These are phyloP conservation scores for Pararge aegeria DNA, from an alignment of 1,140 invertebrate species.

Conservation along the genomic window DNA sequence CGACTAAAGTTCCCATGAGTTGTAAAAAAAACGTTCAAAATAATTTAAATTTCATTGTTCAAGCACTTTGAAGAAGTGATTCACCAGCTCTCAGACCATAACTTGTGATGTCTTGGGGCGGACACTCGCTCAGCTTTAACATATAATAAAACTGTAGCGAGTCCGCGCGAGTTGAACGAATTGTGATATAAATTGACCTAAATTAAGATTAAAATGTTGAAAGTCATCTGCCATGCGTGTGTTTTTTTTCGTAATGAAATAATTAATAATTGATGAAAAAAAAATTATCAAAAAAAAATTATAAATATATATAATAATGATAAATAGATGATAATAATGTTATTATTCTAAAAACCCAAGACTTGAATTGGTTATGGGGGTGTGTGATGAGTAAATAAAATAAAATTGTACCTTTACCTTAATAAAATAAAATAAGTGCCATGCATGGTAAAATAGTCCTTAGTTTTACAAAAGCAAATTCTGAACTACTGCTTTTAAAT, in stretches of 20 bases:
- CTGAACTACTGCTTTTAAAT: no score
- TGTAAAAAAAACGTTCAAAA: background rate
- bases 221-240: slow-evolving; percentile 58
- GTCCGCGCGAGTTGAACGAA: slow-evolving; percentile 38
- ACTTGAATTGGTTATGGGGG: slow-evolving; percentile 2
- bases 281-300: slow-evolving; percentile 65
- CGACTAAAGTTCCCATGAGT: no score
- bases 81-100: background rate
- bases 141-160: slow-evolving; percentile 34
- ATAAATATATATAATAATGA: slow-evolving; percentile 34
- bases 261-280: slow-evolving; percentile 45
- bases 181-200: slow-evolving; percentile 55
- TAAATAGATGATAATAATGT: slow-evolving; percentile 43
- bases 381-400: background rate
- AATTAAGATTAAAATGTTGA: slow-evolving; percentile 65
- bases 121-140: slow-evolving; percentile 34
- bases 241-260: slow-evolving; percentile 64
- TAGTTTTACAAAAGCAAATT: no score
- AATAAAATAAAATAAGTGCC: background rate
- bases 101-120: slow-evolving; percentile 4
- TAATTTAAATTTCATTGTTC: background rate
- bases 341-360: slow-evolving; percentile 12
- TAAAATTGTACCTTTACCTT: background rate
- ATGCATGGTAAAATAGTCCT: no score
- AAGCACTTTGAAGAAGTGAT: background rate